A percentile compares a stretch with the other conserved stretches of the same genome.
Conservation (phyloP, 2,113 vertebrate species). For the Cyprinodon tularosa region DNA sequence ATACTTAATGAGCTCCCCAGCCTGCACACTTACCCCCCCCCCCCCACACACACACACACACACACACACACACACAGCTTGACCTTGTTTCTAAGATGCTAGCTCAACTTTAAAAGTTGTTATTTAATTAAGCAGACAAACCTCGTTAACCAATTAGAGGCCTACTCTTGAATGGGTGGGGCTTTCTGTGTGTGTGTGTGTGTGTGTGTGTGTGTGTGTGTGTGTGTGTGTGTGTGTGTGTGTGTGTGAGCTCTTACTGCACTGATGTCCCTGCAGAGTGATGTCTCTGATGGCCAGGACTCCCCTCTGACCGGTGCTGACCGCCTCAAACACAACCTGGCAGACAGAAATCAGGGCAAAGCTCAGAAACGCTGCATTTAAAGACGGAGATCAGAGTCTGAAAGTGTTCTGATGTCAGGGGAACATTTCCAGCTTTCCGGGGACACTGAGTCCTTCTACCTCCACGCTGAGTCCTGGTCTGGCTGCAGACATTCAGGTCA, state of each 20-base stretch:
- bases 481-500: too few relatives aligned
- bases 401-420: too few relatives aligned
- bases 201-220: neutral
- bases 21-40: conserved; percentile 36
- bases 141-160: conserved; percentile 57
- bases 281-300: conserved; percentile 93
- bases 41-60: conserved; percentile 25
- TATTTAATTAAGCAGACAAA: conserved; percentile 50
- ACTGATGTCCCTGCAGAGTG: conserved; percentile 93
- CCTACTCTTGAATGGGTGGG: conserved; percentile 24
- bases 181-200: neutral
- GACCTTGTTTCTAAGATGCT: conserved; percentile 54
- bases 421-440: too few relatives aligned
- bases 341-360: neutral
- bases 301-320: conserved; percentile 88
- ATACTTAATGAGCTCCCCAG: conserved; percentile 73
- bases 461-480: too few relatives aligned
- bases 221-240: conserved; percentile 30
- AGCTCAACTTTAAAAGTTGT: conserved; percentile 53
- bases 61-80: conserved; percentile 24
- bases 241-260: conserved; percentile 84
- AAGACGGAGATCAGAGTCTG: too few relatives aligned
- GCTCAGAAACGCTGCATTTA: too few relatives aligned
- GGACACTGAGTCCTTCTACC: too few relatives aligned
- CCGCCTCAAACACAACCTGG: conserved; percentile 92